phyloP scores from a whole-genome alignment of 2,113 vertebrate genomes.

The Rallus limicola region DNA sequence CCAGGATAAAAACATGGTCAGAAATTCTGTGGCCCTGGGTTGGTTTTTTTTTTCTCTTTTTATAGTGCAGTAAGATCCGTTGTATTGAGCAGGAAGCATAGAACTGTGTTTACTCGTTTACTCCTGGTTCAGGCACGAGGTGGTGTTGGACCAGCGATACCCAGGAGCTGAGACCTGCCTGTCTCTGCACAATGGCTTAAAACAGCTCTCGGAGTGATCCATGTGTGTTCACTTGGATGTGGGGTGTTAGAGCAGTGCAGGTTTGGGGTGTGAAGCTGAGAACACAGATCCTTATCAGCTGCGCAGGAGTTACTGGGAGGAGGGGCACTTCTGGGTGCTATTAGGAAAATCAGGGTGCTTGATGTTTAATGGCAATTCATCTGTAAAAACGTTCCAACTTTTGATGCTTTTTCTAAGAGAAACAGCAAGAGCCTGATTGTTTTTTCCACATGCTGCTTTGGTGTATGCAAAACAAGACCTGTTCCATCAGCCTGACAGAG shows the following conservation, averaged over 20 bases:
- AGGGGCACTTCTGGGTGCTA: background rate
- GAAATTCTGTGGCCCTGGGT: background rate
- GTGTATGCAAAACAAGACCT: background rate
- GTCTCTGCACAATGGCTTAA: background rate
- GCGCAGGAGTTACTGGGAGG: background rate
- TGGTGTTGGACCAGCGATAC: accelerated
- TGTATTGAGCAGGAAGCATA: background rate
- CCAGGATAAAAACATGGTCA: background rate
- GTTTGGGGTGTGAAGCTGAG: background rate
- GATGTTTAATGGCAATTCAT: background rate
- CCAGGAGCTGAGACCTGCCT: background rate
- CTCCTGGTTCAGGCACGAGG: background rate
- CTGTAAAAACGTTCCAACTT: background rate
- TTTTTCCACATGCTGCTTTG: background rate
- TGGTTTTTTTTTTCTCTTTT: background rate
- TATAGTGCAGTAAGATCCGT: background rate
- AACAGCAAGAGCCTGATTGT: background rate
- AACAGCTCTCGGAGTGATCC: background rate
- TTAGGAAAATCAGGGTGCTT: background rate
- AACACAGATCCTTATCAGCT: background rate
- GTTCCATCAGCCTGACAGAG: background rate
- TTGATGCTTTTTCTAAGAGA: background rate
- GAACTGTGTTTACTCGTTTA: background rate
- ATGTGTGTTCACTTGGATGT: background rate
- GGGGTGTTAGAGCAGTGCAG: background rate